A percentile compares a stretch with the other conserved stretches of the same genome.
Conservation (phyloP, 2,113 vertebrate genomes). For the Solea solea region DNA sequence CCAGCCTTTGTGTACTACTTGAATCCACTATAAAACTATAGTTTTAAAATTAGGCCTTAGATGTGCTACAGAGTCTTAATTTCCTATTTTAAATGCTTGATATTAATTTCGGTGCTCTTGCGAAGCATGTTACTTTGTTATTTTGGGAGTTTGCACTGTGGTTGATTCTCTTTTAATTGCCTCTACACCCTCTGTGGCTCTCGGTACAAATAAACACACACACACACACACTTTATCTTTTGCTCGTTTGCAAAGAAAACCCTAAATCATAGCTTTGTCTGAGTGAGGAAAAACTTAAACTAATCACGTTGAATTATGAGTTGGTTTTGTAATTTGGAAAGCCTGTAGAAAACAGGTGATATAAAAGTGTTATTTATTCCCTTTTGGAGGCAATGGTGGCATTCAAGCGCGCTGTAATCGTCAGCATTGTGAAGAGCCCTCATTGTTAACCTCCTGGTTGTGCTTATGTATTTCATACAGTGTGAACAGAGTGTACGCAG, state of each 20-base stretch:
- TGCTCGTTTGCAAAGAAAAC: background rate
- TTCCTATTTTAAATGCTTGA: background rate
- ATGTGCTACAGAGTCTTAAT: background rate
- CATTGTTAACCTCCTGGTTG: slow-evolving; percentile 42
- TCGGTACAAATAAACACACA: no score
- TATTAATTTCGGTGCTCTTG: background rate
- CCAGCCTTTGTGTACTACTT: background rate
- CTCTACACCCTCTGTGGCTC: no score
- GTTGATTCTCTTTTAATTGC: no score
- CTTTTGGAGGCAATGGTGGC: background rate
- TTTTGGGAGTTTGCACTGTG: no score
- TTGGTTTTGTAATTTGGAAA: slow-evolving; percentile 13
- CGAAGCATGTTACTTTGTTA: background rate
- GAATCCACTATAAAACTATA: background rate
- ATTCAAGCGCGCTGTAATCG: background rate
- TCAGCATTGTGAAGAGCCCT: slow-evolving; percentile 26
- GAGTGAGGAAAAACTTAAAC: background rate
- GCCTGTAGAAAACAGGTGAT: background rate
- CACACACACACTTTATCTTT: background rate
- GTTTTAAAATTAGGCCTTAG: no score
- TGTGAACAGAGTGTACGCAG: slow-evolving; percentile 40
- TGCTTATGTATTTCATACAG: slow-evolving; percentile 48
- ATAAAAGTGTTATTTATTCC: slow-evolving; percentile 3
- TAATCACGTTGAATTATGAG: background rate
- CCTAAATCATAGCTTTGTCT: background rate